These are phyloP conservation scores for Sinonovacula constricta DNA, from an alignment of 1,140 invertebrate species.

Conservation along the genomic window DNA sequence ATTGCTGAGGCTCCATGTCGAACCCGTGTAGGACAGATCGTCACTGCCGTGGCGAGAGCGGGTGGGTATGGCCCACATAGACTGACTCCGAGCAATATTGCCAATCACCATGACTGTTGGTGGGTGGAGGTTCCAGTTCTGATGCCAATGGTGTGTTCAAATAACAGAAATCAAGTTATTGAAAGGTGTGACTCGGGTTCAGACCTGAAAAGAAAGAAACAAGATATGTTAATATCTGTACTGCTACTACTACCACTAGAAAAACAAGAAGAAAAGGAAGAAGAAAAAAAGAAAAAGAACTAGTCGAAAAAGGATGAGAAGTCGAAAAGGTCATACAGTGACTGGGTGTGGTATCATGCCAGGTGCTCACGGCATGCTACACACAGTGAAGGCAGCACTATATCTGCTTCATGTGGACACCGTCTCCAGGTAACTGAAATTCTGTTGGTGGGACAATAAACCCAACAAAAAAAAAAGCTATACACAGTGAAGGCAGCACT, in stretches of 20 bases:
- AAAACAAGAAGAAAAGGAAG: background rate
- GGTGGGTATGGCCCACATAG: constrained; percentile 15
- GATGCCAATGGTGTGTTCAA: background rate
- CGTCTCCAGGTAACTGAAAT: too few species aligned
- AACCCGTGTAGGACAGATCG: background rate
- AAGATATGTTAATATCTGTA: background rate
- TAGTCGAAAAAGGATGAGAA: background rate
- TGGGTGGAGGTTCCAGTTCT: background rate
- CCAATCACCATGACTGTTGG: constrained; percentile 13
- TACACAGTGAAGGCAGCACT: too few species aligned
- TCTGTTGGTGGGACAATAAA: too few species aligned
- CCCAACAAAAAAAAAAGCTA: too few species aligned
- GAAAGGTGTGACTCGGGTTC: background rate
- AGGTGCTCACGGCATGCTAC: too few species aligned
- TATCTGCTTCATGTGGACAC: too few species aligned
- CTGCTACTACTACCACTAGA: background rate
- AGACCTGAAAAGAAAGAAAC: too few species aligned
- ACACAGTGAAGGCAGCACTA: background rate
- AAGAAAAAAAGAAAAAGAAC: background rate
- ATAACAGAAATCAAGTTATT: background rate
- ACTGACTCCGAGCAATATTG: constrained; percentile 34
- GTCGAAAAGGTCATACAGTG: background rate
- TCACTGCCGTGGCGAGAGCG: background rate
- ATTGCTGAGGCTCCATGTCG: background rate
- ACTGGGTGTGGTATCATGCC: too few species aligned